Base-by-base conservation (phyloP, 1,140 invertebrate species). In the Lysiphlebus fabarum region DNA sequence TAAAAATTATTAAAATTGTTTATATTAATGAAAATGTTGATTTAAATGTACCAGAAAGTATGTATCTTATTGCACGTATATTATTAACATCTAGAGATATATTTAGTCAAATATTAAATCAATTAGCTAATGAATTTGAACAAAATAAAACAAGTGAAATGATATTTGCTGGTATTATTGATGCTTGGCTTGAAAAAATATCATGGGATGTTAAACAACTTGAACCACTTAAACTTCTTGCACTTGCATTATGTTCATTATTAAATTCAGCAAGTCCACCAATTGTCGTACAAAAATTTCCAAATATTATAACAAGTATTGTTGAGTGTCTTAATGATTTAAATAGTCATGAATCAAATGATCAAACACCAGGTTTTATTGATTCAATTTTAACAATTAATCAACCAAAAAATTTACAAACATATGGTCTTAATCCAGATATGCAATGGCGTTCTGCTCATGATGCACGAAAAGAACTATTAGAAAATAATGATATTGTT, bases 311-410 rank as follows among this genome's bases (percentile, higher is more conserved):
- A 64, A 80, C 88, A 45, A 85, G 87, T 67, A 85, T 95, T 65
- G 85, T 90, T 36, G 90, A 95, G 79, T 86, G 90, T 7, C 76
- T 97, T 43, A 91, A 94, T 78, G 94, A 97, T 73, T 86, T 96
- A 49, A 87, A 85, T 68, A 82, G 81, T 51, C 89, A 91, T 66
- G 87, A 91, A 11, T 83, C 81, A 62, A 86, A 85, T 11, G 73
- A 72, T 65, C 7, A 33, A 5, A n/a, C n/a, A 14, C 33, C 49
- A n/a, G 49, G 10, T 40, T 11, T 7, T 82, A 83, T 67, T 74
- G 86, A 45, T 26, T 4, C 17, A 26, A 1, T 26, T 26, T 26
- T 26, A 26, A 26, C 4, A 26, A 26, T 4, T 2, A 26, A 26
- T 26, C 17, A 2, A 26, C 17, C 17, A 26, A 26, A 26, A 26